Evolutionary conservation across 2,113 vertebrate species (phyloP), one percentile per base, ranked within the genome.

Genomic region (Eublepharis macularius): DNA sequence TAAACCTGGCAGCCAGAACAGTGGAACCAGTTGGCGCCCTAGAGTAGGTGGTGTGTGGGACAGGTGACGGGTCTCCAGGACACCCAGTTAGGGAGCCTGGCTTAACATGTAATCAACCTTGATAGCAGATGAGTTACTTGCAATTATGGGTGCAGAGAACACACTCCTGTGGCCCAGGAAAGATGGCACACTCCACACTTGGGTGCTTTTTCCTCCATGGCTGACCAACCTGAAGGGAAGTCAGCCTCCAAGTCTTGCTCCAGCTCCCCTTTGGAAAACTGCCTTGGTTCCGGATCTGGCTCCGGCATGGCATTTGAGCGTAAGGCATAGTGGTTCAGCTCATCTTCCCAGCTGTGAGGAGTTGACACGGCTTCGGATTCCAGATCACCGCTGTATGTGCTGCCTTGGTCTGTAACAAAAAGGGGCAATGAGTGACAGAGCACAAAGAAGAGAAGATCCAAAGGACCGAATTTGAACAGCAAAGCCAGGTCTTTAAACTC

Each of bases 261-360:
- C 79, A 95, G 94, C 14, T 96, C 93, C 45, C 93, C 90, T 95
- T 96, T 84, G 89, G 95, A 82, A 82, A 97, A 90, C 51, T 78
- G 96, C 89, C 86, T 93, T 21, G 90, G 75, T 4, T 96, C 96
- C 2, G 96, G 91, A 12, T 96, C 97, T 54, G 88, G 93, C 14
- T 96, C 96, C 54, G 92, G 94, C 60, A 93, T 88, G 51, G 90
- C n/a, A 63, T 78, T 96, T 57, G 95, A 94, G 43, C 92, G 95
- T 47, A 97, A 87, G 47, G 97, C 89, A 57, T 96, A 97, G 76
- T 98, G 96, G 81, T 97, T 96, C 0, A 97, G 74, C 39, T 99
- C 98, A n/a, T 99, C 98, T 91, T 98, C 98, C 97, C 97, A 98
- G 94, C 97, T 98, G 85, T 98, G 97, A 1, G 98, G 97, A 69